Evolutionary conservation across 2,888 invertebrate species (phyloP), one percentile per base, ranked within the genome.

Genomic region (Nomada fabriciana): DNA sequence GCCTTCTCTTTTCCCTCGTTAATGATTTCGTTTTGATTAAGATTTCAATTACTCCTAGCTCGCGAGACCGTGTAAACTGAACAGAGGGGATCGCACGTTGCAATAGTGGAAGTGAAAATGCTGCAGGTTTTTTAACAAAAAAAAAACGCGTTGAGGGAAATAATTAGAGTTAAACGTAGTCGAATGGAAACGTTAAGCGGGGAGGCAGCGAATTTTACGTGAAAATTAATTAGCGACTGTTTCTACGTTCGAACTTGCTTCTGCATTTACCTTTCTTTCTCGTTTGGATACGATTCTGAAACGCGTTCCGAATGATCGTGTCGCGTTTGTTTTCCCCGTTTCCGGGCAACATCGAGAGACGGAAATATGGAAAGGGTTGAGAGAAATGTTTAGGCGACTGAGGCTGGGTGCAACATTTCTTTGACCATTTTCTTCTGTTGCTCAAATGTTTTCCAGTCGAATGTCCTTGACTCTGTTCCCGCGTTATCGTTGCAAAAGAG

Each of bases 401-500:
- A 36, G 36, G 36, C 36, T 36, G 7, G 1, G 9, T 5, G 36
- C n/a, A 36, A 36, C 5, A n/a, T n/a, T 29, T 10, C 13, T 52
- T 5, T 23, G 36, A 36, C 7, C 7, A 36, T 7, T 36, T 15
- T 52, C 29, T 36, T 29, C 20, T 13, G 10, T 59, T 59, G 25
- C 47, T 50, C 7, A 53, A 70, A 23, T 70, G 59, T 42, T 23
- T 29, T 10, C 53, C 47, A 29, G 52, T 57, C 50, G 64, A 59
- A 59, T 59, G 64, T 29, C 53, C 80, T 79, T 64, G 80, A 69
- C 80, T 64, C 64, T 72, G 55, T 79, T 80, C 47, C 52, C 20
- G 18, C 43, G 72, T 68, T 68, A 68, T 79, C 80, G 25, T 68
- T 79, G 80, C 59, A 64, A 81, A 73, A 50, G 72, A 68, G 13